Conservation (phyloP, 2,113 vertebrate species). For the Myrmophylax atrothorax region DNA sequence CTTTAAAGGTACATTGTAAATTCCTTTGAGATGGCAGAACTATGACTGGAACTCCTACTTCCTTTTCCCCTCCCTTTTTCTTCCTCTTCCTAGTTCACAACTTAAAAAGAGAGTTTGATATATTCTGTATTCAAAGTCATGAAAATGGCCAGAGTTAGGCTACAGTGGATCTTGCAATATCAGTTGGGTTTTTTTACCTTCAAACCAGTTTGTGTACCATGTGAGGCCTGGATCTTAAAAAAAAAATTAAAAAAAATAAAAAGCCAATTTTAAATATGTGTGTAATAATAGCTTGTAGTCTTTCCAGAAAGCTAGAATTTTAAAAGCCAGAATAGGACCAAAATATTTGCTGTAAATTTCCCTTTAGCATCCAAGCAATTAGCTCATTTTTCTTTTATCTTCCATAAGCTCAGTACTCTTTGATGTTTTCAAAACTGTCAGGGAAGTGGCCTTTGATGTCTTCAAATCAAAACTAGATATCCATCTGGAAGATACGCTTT, state of each 20-base stretch:
- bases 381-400: slow-evolving; percentile 67
- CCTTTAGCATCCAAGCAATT: slow-evolving; percentile 53
- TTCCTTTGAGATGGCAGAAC: not conserved
- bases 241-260: not conserved
- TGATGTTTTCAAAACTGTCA: slow-evolving; percentile 67
- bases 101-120: not conserved
- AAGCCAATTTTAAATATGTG: not conserved
- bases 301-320: slow-evolving; percentile 43
- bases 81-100: not conserved
- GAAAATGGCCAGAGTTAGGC: not conserved
- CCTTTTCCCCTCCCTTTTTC: no score
- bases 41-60: not conserved
- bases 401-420: slow-evolving; percentile 39
- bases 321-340: slow-evolving; percentile 29
- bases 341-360: slow-evolving; percentile 67
- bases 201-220: not conserved
- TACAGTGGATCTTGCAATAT: not conserved
- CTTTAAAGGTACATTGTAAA: not conserved
- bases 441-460: slow-evolving; percentile 62
- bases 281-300: not conserved
- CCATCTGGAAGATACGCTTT: slow-evolving; percentile 63
- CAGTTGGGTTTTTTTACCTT: no score
- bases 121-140: not conserved
- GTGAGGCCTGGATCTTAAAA: not conserved
- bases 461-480: slow-evolving; percentile 70